Conservation (phyloP, 2,888 invertebrate genomes). For the Molorchus minor region DNA sequence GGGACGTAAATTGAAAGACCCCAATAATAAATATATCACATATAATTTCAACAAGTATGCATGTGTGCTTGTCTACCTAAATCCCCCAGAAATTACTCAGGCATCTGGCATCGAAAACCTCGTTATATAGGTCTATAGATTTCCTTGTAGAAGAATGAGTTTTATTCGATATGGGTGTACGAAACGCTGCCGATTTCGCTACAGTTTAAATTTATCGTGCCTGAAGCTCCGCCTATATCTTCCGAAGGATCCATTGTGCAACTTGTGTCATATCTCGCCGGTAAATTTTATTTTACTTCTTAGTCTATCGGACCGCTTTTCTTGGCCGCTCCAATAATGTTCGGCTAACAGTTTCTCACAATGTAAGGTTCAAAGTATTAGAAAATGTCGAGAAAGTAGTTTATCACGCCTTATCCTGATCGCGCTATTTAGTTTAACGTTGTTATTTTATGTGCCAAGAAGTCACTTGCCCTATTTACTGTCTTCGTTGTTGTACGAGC, state of each 20-base stretch:
- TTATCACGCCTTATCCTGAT: not conserved
- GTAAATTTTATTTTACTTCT: conserved; percentile 22
- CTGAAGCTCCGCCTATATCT: conserved; percentile 14
- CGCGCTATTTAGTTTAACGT: no score
- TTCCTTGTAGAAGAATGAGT: conserved; percentile 13
- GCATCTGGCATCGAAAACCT: conserved; percentile 18
- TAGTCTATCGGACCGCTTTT: conserved; percentile 1
- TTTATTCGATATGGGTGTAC: conserved; percentile 23
- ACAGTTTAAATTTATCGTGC: conserved; percentile 23
- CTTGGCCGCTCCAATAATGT: conserved; percentile 9
- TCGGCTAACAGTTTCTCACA: not conserved
- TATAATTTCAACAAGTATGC: no score
- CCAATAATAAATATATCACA: no score
- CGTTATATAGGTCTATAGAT: conserved; percentile 11
- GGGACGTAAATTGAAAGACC: no score
- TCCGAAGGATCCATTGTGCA: conserved; percentile 17
- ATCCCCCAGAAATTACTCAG: conserved; percentile 22
- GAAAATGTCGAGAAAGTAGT: not conserved
- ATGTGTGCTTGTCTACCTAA: conserved; percentile 7
- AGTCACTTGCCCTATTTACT: no score
- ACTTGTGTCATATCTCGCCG: conserved; percentile 19
- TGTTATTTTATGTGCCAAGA: no score
- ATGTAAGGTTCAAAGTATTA: not conserved
- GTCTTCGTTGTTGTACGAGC: no score
- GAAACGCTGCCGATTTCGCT: conserved; percentile 20